Conservation (phyloP, 1,140 invertebrate species). For the Agraylea sexmaculata region DNA sequence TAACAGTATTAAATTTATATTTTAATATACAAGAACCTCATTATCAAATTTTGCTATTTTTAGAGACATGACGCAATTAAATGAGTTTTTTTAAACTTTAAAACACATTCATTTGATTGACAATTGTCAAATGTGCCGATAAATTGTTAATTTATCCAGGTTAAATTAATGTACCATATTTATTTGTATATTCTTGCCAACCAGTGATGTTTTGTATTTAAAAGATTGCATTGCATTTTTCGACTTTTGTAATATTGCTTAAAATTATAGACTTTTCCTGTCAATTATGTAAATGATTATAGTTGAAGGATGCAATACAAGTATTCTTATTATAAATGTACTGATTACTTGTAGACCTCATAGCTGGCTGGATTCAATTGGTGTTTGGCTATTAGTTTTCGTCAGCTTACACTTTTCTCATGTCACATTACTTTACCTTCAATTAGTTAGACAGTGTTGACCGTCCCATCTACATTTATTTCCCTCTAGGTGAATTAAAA, state of each 20-base stretch:
- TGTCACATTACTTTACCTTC: slow-evolving; percentile 17
- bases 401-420: slow-evolving; percentile 19
- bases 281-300: not conserved
- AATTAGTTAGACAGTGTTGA: slow-evolving; percentile 15
- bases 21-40: not conserved
- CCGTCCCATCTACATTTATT: slow-evolving; percentile 10
- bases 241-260: not conserved
- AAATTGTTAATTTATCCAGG: too few relatives aligned
- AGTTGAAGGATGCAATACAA: too few relatives aligned
- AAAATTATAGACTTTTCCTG: slow-evolving; percentile 2
- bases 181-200: not conserved
- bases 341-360: slow-evolving; percentile 11
- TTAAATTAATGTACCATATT: too few relatives aligned
- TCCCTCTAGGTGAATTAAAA: slow-evolving; percentile 9
- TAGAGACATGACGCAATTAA: too few relatives aligned
- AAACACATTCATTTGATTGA: too few relatives aligned
- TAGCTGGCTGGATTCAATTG: slow-evolving; percentile 17
- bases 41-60: not conserved
- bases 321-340: too few relatives aligned
- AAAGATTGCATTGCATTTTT: not conserved
- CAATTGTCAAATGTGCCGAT: too few relatives aligned
- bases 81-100: too few relatives aligned
- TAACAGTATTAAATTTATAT: not conserved
- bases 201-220: not conserved
- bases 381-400: slow-evolving; percentile 19